Base-by-base conservation (phyloP, 1,140 invertebrate genomes). In the Pseudomyrmex gracilis region DNA sequence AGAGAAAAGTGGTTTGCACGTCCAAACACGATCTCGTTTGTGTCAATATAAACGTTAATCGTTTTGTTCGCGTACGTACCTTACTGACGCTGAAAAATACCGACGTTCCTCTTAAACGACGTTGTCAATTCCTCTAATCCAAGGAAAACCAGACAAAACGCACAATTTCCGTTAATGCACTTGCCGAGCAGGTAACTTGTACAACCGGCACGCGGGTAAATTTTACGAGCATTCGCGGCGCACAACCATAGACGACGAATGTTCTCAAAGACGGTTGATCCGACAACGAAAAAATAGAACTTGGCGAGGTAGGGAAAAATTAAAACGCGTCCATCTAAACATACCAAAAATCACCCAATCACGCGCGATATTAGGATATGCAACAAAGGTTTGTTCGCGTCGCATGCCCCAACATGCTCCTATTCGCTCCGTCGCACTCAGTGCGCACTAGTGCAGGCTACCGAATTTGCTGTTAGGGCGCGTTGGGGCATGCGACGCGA, bases 121-220 rank as follows among this genome's bases (percentile, higher is more conserved):
- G 4, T 67, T 10, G 24, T 66, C 24, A 51, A 51, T 13, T 13
- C 47, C 12, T 43, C 2, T 51, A 77, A 34, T 45, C 24, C 47
- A 22, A 7, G 5, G 17, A 55, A 43, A 13, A 15, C 20, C 22
- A 9, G 58, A 15, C n/a, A 3, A 13, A 12, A 43, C 15, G 10
- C 60, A 34, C n/a, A 43, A 53, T 67, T 67, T 53, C 24, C 47
- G 61, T 77, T 66, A 76, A 34, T 45, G 12, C 61, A 67, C 73
- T 34, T 34, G 1, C 0, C 34, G 34, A 34, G 34, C 34, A 5
- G 4, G 47, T 63, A 66, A 43, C 61, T 34, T 55, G 61, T n/a
- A 24, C 53, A 77, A 77, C 73, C 61, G 60, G 73, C 49, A 57
- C 68, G 51, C 73, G 73, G 73, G 73, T 24, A 67, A 77, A 77